Percentiles rank a stretch among this genome's conserved stretches.
These are phyloP conservation scores for Gallirallus australis DNA, from an alignment of 2,797 vertebrate genomes.

Conservation along the genomic window DNA sequence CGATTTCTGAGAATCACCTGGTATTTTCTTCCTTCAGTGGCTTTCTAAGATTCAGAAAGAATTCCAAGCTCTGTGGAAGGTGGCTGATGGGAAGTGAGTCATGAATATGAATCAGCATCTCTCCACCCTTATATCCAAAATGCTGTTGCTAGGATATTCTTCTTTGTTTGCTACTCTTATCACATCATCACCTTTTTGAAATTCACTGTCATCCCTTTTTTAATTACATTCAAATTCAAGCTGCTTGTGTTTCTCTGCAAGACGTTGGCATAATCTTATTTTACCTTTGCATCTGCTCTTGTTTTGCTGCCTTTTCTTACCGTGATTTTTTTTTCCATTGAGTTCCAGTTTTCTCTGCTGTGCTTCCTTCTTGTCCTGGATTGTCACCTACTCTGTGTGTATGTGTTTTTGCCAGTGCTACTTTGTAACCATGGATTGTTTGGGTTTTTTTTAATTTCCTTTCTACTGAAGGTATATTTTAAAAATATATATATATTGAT, in stretches of 20 bases:
- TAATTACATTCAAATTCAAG: conserved; percentile 55
- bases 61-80: neutral
- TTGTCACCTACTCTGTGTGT: neutral
- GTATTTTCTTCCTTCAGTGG: neutral
- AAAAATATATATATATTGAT: neutral
- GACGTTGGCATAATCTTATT: conserved; percentile 29
- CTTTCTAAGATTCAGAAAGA: neutral
- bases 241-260: conserved; percentile 13
- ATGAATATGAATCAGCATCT: conserved; percentile 53
- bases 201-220: conserved; percentile 40
- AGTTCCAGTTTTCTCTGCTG: neutral
- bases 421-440: neutral
- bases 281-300: neutral
- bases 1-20: neutral
- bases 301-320: conserved; percentile 3
- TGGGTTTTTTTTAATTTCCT: neutral
- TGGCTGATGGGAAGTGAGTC: neutral
- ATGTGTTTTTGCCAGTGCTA: neutral
- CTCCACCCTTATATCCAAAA: conserved; percentile 46
- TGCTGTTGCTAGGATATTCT: conserved; percentile 57
- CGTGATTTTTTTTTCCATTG: neutral
- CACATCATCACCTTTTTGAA: conserved; percentile 45
- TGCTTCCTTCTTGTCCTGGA: neutral
- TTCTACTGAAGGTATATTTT: neutral
- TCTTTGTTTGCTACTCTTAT: conserved; percentile 36